Evolutionary conservation across 2,797 vertebrate species (phyloP).

Genomic region (Adelosebastes latens): DNA sequence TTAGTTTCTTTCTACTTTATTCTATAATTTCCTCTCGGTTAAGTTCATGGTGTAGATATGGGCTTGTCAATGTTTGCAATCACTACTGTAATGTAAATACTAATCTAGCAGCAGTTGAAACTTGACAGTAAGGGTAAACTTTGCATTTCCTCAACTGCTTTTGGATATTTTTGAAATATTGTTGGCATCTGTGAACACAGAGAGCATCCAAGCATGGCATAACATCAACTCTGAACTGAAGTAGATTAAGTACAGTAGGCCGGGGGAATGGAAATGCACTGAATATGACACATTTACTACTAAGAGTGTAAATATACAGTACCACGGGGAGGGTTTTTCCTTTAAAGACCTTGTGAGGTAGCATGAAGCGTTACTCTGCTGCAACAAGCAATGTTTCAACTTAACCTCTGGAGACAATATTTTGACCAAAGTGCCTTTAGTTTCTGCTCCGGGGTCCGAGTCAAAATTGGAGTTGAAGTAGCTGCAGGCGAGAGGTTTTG

Average conservation of each 20-base stretch:
- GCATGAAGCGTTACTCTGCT: conserved; percentile 33
- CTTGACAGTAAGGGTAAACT: neutral
- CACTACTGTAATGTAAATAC: neutral
- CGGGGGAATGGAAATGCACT: neutral
- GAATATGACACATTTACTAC: conserved; percentile 32
- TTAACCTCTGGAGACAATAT: conserved; percentile 50
- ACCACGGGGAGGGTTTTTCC: conserved; percentile 38
- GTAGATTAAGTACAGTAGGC: neutral
- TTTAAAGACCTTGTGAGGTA: conserved; percentile 32
- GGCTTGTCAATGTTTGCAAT: neutral
- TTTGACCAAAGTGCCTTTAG: conserved; percentile 52
- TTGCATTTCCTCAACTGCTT: neutral
- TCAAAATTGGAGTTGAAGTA: conserved; percentile 64
- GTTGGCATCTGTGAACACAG: neutral
- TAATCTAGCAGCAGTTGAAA: neutral
- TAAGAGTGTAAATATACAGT: conserved; percentile 21
- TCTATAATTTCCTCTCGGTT: neutral
- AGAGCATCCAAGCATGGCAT: neutral
- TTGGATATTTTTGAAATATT: neutral
- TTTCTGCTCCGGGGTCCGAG: conserved; percentile 36
- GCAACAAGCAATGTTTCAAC: conserved; percentile 44
- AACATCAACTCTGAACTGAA: neutral
- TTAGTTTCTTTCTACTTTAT: neutral
- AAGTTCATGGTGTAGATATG: neutral
- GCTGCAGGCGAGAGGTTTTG: conserved; percentile 62